These are phyloP conservation scores for Thecocarcelia acutangulata DNA, from an alignment of 2,888 invertebrate genomes.

Conservation along the genomic window DNA sequence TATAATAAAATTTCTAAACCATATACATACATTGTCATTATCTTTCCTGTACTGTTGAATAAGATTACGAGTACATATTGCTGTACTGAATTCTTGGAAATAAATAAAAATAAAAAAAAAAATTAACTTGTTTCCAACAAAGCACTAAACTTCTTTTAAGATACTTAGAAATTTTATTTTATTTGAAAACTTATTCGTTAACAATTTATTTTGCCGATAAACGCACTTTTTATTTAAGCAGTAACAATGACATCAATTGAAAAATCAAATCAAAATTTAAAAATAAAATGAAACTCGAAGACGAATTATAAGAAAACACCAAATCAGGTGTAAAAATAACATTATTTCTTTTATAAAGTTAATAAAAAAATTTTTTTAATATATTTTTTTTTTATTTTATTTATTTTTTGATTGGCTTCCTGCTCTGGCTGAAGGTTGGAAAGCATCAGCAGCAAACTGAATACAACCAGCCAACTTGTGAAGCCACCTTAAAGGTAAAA, in stretches of 20 bases:
- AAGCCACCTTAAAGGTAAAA: conserved; percentile 57
- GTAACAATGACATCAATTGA: conserved; percentile 15
- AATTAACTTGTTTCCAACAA: too few relatives aligned
- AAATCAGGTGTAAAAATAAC: conserved; percentile 65
- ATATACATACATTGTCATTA: too few relatives aligned
- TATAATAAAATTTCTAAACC: too few relatives aligned
- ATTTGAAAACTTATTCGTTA: conserved; percentile 12
- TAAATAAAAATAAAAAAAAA: too few relatives aligned
- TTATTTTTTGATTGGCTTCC: conserved; percentile 52
- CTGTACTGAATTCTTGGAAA: too few relatives aligned
- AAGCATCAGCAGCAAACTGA: conserved; percentile 21
- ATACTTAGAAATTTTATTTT: conserved; percentile 6
- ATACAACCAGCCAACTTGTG: conserved; percentile 48
- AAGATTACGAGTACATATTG: too few relatives aligned
- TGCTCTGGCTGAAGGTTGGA: conserved; percentile 5
- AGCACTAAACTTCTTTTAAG: too few relatives aligned
- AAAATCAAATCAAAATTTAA: conserved; percentile 12
- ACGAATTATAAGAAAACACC: conserved; percentile 19
- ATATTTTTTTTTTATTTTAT: background rate
- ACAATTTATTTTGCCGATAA: background rate
- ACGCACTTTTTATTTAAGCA: background rate
- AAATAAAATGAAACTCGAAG: conserved; percentile 14
- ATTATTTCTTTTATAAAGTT: conserved; percentile 48
- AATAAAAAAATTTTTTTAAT: too few relatives aligned
- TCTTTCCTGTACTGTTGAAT: too few relatives aligned